Evolutionary conservation across 2,797 vertebrate genomes (phyloP).

Genomic region (Echiichthys vipera): DNA sequence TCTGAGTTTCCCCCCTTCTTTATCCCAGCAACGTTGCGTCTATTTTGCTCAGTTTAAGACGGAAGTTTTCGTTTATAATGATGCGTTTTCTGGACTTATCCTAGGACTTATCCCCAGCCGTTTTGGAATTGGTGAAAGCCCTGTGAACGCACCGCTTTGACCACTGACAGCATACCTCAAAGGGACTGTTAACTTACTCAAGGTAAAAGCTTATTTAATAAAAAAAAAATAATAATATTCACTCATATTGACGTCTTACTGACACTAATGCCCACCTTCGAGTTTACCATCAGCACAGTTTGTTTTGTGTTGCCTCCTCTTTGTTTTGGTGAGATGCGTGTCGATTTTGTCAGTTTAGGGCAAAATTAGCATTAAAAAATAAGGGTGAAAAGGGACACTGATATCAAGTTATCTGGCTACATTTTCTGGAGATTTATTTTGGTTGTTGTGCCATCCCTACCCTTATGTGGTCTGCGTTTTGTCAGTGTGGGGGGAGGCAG

Average conservation of each 20-base stretch:
- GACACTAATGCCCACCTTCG: not conserved
- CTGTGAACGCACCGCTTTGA: slow-evolving; percentile 49
- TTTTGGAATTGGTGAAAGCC: slow-evolving; percentile 67
- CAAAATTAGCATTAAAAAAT: not conserved
- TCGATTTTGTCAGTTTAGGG: not conserved
- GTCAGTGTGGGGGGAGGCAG: not conserved
- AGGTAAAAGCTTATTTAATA: slow-evolving; percentile 72
- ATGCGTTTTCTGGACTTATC: slow-evolving; percentile 73
- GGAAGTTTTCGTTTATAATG: slow-evolving; percentile 11
- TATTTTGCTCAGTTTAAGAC: not conserved
- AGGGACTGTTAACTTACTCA: slow-evolving; percentile 69
- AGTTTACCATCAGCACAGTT: not conserved
- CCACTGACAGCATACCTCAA: slow-evolving; percentile 54
- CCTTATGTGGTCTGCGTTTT: not conserved
- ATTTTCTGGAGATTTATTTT: not conserved
- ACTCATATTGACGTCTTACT: not conserved
- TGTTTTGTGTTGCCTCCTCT: not conserved
- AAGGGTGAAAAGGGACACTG: no score
- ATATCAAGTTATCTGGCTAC: not conserved
- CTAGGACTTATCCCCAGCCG: slow-evolving; percentile 61
- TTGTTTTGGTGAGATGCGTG: slow-evolving; percentile 12
- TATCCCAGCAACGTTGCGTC: not conserved
- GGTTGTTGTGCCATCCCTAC: not conserved
- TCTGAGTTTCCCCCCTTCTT: slow-evolving; percentile 33
- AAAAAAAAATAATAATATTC: no score